These are phyloP conservation scores for Sclerodermus sp. DNA, from an alignment of 2,888 invertebrate species.

Conservation along the genomic window DNA sequence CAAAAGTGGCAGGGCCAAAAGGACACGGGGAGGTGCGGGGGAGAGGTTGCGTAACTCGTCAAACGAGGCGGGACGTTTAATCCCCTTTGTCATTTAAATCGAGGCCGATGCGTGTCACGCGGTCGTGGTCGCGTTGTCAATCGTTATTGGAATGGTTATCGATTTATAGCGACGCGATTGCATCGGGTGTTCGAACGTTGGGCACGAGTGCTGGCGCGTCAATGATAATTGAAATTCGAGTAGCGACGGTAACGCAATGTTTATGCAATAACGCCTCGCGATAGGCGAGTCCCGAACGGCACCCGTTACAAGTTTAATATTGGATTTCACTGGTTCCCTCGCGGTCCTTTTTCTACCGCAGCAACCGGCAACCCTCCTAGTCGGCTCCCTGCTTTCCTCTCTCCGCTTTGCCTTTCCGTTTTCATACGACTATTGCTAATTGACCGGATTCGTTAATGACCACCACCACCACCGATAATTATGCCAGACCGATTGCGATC, in stretches of 20 bases:
- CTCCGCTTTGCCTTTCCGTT: too few species aligned
- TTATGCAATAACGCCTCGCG: conserved; percentile 34
- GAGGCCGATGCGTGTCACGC: conserved; percentile 34
- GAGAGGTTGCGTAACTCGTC: conserved; percentile 7
- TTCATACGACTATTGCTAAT: too few species aligned
- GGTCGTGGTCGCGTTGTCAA: conserved; percentile 39
- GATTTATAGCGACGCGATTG: conserved; percentile 35
- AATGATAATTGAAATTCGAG: conserved; percentile 44
- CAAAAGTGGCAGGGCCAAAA: conserved; percentile 3
- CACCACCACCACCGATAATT: too few species aligned
- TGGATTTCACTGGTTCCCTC: conserved; percentile 1
- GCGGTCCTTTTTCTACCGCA: conserved; percentile 3
- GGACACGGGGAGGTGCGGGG: not conserved
- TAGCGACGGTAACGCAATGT: conserved; percentile 37
- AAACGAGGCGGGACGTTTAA: conserved; percentile 28
- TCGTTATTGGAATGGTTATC: conserved; percentile 45
- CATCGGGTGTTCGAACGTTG: not conserved
- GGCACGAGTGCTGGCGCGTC: conserved; percentile 20
- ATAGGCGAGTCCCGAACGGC: conserved; percentile 13
- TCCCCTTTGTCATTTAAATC: conserved; percentile 41
- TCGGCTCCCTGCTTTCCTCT: not conserved
- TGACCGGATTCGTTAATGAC: too few species aligned
- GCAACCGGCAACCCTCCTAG: not conserved
- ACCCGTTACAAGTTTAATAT: conserved; percentile 15
- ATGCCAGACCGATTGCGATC: too few species aligned